These are phyloP conservation scores for Anadara kagoshimensis DNA, from an alignment of 1,140 invertebrate genomes.

Conservation along the genomic window DNA sequence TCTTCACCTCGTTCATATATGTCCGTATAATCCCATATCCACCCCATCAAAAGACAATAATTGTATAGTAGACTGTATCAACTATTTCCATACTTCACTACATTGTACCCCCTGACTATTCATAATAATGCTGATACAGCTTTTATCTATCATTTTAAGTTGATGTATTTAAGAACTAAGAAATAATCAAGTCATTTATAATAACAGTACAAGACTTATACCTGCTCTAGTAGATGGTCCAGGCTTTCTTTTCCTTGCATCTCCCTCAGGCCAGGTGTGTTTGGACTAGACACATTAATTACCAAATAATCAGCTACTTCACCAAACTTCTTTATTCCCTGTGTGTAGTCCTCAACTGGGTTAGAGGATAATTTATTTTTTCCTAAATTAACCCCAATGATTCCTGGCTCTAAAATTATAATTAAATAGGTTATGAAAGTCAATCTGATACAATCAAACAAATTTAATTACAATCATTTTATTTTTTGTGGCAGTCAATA, in stretches of 20 bases:
- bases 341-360: constrained; percentile 85
- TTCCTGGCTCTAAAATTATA: constrained; percentile 40
- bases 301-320: constrained; percentile 76
- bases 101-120: no score
- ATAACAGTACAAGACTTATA: constrained; percentile 66
- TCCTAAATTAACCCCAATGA: constrained; percentile 93
- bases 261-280: constrained; percentile 92
- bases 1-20: no score
- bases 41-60: no score
- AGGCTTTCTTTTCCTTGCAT: constrained; percentile 89
- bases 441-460: neutral
- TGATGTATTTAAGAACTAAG: no score
- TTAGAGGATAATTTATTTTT: constrained; percentile 92
- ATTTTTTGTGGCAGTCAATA: neutral
- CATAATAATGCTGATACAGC: no score
- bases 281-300: constrained; percentile 82
- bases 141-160: no score
- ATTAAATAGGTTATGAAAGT: neutral
- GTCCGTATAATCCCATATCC: no score
- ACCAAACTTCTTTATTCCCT: constrained; percentile 74
- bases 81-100: no score
- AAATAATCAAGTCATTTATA: no score
- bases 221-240: constrained; percentile 80
- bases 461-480: neutral
- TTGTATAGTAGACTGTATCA: no score